A percentile compares a stretch with the other conserved stretches of the same genome.
These are phyloP conservation scores for Leptopilina syphax DNA, from an alignment of 2,888 invertebrate species.

Conservation along the genomic window DNA sequence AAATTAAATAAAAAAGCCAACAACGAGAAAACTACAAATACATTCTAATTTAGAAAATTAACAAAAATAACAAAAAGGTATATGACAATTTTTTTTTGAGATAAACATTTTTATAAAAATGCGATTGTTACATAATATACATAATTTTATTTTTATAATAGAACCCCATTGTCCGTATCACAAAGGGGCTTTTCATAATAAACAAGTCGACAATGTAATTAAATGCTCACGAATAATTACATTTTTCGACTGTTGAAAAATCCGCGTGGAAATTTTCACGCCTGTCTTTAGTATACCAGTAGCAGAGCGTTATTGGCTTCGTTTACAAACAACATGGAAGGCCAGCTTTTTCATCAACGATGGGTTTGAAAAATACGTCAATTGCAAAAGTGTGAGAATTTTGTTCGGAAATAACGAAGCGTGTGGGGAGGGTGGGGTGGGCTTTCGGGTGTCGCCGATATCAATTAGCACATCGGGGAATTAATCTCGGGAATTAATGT, in stretches of 20 bases:
- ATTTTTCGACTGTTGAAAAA: constrained; percentile 33
- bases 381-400: constrained; percentile 39
- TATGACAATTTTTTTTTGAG: too few species aligned
- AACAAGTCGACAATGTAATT: constrained; percentile 19
- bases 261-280: constrained; percentile 33
- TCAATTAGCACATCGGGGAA: constrained; percentile 72
- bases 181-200: constrained; percentile 11
- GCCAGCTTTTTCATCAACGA: constrained; percentile 22
- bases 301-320: constrained; percentile 26
- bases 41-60: too few species aligned
- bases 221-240: constrained; percentile 27
- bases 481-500: constrained; percentile 73
- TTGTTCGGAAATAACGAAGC: constrained; percentile 38
- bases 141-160: constrained; percentile 22
- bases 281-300: constrained; percentile 20
- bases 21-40: too few species aligned
- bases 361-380: constrained; percentile 21
- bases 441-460: constrained; percentile 56
- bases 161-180: not conserved
- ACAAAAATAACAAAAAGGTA: too few species aligned
- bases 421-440: not conserved
- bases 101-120: not conserved
- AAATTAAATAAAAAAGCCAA: too few species aligned
- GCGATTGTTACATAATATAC: not conserved
- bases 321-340: constrained; percentile 38